A percentile compares a stretch with the other conserved stretches of the same genome.
phyloP scores from a whole-genome alignment of 2,113 vertebrate genomes.

The Lipophrys pholis region DNA sequence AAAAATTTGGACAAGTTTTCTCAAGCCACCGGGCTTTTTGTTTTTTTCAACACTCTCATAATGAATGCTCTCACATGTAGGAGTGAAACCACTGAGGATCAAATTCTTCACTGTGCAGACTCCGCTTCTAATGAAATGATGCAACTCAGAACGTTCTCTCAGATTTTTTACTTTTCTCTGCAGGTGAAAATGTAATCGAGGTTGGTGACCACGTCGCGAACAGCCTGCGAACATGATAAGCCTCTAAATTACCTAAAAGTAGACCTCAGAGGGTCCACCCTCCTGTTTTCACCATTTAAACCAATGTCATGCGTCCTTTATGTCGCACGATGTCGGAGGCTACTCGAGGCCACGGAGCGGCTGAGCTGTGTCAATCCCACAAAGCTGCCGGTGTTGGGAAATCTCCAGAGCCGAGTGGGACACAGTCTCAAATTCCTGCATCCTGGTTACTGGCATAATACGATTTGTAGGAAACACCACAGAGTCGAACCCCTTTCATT shows the following conservation, averaged over 20 bases:
- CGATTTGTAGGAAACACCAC: constrained; percentile 38
- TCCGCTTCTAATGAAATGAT: not conserved
- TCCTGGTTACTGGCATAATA: constrained; percentile 46
- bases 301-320: constrained; percentile 34
- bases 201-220: not conserved
- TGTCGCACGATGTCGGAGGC: constrained; percentile 56
- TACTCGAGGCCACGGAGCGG: constrained; percentile 52
- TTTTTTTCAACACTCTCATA: not conserved
- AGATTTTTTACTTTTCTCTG: not conserved
- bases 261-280: constrained; percentile 20
- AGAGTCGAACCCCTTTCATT: constrained; percentile 11
- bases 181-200: not conserved
- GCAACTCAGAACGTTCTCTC: not conserved
- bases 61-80: not conserved
- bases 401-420: constrained; percentile 39
- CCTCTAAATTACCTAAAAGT: constrained; percentile 10
- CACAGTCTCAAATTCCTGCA: constrained; percentile 41
- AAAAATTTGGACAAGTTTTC: not conserved
- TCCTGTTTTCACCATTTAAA: constrained; percentile 23
- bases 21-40: not conserved
- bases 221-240: constrained; percentile 21
- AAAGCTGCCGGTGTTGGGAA: constrained; percentile 65
- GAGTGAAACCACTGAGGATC: not conserved
- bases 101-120: not conserved
- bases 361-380: constrained; percentile 60